These are phyloP conservation scores for Cephalopterus ornatus DNA, from an alignment of 2,113 vertebrate genomes.

Conservation along the genomic window DNA sequence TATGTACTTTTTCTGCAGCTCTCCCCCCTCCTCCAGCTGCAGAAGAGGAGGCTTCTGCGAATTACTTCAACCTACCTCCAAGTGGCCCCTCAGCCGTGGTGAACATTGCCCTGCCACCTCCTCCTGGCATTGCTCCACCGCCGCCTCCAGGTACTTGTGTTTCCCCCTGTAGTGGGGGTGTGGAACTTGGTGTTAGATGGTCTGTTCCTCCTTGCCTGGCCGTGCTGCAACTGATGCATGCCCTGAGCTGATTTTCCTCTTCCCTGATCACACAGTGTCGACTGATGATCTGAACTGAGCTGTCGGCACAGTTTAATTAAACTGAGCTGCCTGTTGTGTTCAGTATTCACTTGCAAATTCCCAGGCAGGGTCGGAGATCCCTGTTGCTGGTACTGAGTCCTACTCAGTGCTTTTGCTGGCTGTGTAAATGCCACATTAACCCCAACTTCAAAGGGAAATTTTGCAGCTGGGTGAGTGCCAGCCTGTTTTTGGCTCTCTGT, in stretches of 20 bases:
- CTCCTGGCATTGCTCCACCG: slow-evolving; percentile 86
- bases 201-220: not conserved
- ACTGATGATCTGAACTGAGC: not conserved
- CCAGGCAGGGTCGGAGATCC: not conserved
- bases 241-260: slow-evolving; percentile 4
- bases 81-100: slow-evolving; percentile 85
- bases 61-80: slow-evolving; percentile 93
- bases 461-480: not conserved
- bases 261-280: not conserved
- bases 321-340: not conserved
- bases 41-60: slow-evolving; percentile 90
- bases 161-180: not conserved
- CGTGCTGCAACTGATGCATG: not conserved
- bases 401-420: not conserved
- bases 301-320: slow-evolving; percentile 32
- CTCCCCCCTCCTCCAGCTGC: slow-evolving; percentile 87
- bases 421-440: not conserved
- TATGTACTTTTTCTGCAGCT: slow-evolving; percentile 60
- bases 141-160: slow-evolving; percentile 85
- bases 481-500: not conserved
- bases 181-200: not conserved
- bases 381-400: not conserved
- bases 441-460: not conserved
- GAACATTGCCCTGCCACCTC: slow-evolving; percentile 89
- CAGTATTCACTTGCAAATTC: not conserved